phyloP scores from a whole-genome alignment of 2,797 vertebrate species.

The Helicolenus hilgendorfi region DNA sequence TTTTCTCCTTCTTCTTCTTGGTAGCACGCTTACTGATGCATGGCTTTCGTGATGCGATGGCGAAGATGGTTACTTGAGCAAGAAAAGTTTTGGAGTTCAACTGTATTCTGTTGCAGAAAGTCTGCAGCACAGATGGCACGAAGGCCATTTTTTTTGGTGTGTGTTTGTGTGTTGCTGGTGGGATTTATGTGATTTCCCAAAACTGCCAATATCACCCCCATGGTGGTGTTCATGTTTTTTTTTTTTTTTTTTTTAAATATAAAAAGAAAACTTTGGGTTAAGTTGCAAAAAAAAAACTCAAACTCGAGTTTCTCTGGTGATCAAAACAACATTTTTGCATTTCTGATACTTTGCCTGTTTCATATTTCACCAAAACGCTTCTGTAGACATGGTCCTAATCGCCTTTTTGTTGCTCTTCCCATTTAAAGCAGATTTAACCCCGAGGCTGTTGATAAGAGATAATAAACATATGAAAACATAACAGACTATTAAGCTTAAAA shows the following conservation, averaged over 20 bases:
- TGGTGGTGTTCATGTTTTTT: neutral
- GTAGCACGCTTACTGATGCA: constrained; percentile 19
- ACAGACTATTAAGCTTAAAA: constrained; percentile 73
- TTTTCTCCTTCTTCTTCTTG: constrained; percentile 19
- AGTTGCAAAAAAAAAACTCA: constrained; percentile 14
- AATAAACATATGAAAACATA: constrained; percentile 75
- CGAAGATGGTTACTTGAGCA: constrained; percentile 27
- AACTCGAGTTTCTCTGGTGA: constrained; percentile 17
- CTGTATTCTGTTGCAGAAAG: neutral
- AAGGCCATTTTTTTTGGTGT: constrained; percentile 19
- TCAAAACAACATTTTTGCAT: constrained; percentile 33
- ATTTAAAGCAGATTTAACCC: constrained; percentile 64
- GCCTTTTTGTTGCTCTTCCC: constrained; percentile 58
- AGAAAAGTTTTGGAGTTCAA: constrained; percentile 33
- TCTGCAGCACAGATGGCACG: neutral
- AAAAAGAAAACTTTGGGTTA: constrained; percentile 24
- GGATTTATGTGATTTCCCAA: constrained; percentile 21
- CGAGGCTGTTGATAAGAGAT: constrained; percentile 74
- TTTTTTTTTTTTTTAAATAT: constrained; percentile 16
- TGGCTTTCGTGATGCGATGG: constrained; percentile 24
- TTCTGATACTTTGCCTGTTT: constrained; percentile 14
- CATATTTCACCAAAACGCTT: constrained; percentile 12
- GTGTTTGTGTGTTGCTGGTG: neutral
- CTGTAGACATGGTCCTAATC: constrained; percentile 63
- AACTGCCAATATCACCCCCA: neutral